A percentile compares a stretch with the other conserved stretches of the same genome.
phyloP scores from a whole-genome alignment of 2,797 vertebrate species.

The Antrozous pallidus region DNA sequence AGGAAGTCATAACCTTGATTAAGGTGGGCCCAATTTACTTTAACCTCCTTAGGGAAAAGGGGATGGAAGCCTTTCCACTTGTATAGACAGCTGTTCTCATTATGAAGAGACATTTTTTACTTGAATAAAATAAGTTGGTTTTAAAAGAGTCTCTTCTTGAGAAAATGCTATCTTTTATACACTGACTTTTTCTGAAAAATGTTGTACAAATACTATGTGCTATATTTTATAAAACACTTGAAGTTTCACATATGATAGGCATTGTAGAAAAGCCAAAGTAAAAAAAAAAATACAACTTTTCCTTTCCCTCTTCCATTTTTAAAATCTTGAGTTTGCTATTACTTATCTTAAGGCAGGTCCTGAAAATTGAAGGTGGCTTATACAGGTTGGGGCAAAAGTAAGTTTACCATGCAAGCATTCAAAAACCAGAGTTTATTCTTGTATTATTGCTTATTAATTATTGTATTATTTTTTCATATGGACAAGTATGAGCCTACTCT shows the following conservation, averaged over 20 bases:
- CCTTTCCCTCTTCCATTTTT: background rate
- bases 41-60: background rate
- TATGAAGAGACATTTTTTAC: background rate
- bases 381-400: no score
- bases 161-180: background rate
- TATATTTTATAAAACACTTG: background rate
- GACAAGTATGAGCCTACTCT: no score
- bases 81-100: background rate
- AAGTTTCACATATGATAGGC: background rate
- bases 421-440: no score
- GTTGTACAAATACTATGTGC: background rate
- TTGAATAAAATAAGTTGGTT: background rate
- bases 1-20: slow-evolving; percentile 31
- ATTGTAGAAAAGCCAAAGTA: background rate
- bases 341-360: background rate
- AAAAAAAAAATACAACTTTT: background rate
- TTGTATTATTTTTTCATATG: no score
- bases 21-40: background rate
- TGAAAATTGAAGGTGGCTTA: background rate
- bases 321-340: background rate
- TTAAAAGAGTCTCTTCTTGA: background rate
- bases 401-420: no score
- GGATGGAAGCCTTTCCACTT: background rate
- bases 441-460: no score
- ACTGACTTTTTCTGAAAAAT: background rate